Base-by-base conservation (phyloP, 2,888 invertebrate species). In the Hirtodrosophila histrioides region DNA sequence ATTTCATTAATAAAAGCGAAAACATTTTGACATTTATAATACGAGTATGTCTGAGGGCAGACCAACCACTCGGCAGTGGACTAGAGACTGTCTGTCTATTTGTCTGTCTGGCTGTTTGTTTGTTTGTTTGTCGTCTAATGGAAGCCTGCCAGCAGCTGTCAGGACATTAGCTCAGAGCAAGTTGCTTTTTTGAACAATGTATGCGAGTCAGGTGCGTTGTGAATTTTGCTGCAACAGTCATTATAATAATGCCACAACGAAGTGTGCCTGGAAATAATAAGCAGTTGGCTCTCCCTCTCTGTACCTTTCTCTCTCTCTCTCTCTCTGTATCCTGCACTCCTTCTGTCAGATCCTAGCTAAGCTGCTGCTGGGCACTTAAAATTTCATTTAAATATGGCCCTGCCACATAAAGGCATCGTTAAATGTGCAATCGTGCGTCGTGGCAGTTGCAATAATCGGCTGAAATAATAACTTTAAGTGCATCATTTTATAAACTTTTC, bases 241-340 rank as follows among this genome's bases (percentile, higher is more conserved):
- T 88, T 89, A 86, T 77, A 87, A 88, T 89, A 89, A 88, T 89
- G 88, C 87, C 88, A 87, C 89, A 89, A 88, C 87, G 87, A 87
- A 86, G 86, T 89, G 89, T 89, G 88, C 85, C 79, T 78, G 71
- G 88, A 86, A 88, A 88, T 86, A 87, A 76, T 87, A 87, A 88
- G 84, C 84, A 88, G 68, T 51, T 51, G 41, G 56, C 55, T 44
- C 36, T 11, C 29, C 33, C 31, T 35, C 55, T 6, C 31, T n/a
- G 37, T 12, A n/a, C 40, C 10, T 39, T 11, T 43, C 12, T 2
- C 31, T 39, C 17, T 46, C 4, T 46, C 27, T 41, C 31, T 44
- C 29, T 29, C 41, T 12, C 17, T 43, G 17, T 7, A 11, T 46
- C 8, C 27, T 37, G 40, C 44, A 50, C 43, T 43, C 37, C 11